Base-by-base conservation (phyloP, 1,140 invertebrate species). In the Drosophila pectinifera region DNA sequence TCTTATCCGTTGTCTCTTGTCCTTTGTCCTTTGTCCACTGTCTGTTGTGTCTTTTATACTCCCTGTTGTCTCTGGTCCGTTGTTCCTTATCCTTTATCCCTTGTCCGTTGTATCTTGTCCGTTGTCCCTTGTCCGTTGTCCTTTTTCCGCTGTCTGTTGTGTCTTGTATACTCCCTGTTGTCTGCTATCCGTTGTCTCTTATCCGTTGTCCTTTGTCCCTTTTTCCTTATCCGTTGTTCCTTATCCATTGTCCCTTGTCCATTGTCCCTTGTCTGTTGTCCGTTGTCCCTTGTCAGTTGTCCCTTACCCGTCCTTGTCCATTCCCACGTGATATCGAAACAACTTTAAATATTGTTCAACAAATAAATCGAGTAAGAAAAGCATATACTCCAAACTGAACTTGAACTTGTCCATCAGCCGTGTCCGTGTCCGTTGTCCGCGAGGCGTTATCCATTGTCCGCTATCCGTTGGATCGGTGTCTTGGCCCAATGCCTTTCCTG, bases 401-500 rank as follows among this genome's bases (percentile, higher is more conserved):
- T 67, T 67, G 63, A 67, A 65, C 63, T 65, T 67, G 31, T 48
- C 63, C 59, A 8, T 65, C 16, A 36, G 4, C 28, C 1, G 2
- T 36, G 45, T 38, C 62, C 41, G 16, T 39, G 34, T 55, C 28
- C 31, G 16, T 14, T 36, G 49, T 36, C 16, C 20, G 28, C 13
- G 5, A 11, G 6, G 10, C 38, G 11, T 2, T 61, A n/a, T 54
- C 46, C 34, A 18, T 10, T 8, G 26, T 46, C 24, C 16, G 26
- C 7, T 6, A 58, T 41, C 16, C 36, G 31, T 11, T n/a, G 43
- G 38, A 8, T 36, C 62, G 28, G 36, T 28, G 62, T 28, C 45
- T 54, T 36, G 46, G 45, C 34, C 42, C 73, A 78, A 74, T 69
- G 69, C 22, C 80, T 57, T 85, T 78, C 73, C 75, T 84, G 76